These are phyloP conservation scores for Aphodius granarius DNA, from an alignment of 2,888 invertebrate genomes.

Conservation along the genomic window DNA sequence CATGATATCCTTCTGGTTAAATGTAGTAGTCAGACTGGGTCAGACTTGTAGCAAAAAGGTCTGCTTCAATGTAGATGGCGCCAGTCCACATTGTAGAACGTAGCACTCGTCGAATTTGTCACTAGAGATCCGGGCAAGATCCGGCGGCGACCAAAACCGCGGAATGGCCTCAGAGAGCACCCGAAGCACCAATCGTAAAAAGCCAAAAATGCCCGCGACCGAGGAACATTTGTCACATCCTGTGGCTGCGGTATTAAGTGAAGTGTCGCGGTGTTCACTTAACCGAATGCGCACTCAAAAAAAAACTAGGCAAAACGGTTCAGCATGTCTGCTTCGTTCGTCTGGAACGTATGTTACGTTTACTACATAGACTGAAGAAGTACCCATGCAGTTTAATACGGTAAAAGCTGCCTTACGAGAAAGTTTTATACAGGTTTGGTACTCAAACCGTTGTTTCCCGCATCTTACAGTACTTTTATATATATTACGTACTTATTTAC, in stretches of 20 bases:
- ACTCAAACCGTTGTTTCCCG: not conserved
- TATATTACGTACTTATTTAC: not conserved
- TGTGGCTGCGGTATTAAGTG: not conserved
- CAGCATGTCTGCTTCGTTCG: not conserved
- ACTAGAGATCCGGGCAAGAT: not conserved
- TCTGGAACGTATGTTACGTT: not conserved
- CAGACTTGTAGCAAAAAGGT: not conserved
- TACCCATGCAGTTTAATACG: not conserved
- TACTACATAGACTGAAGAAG: not conserved
- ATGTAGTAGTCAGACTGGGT: not conserved
- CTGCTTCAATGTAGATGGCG: not conserved
- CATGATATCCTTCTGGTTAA: too few relatives aligned
- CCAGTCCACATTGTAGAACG: not conserved
- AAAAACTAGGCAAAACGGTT: not conserved
- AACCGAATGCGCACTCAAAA: not conserved
- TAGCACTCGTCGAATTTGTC: not conserved
- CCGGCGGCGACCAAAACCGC: not conserved
- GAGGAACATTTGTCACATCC: not conserved
- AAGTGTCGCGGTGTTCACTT: not conserved
- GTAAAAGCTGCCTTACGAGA: not conserved
- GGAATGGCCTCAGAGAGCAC: not conserved
- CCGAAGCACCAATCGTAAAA: not conserved
- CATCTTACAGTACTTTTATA: not conserved
- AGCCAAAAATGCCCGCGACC: not conserved
- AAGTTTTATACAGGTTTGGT: not conserved